Base-by-base conservation (phyloP, 1,140 invertebrate species). In the Danaus melanippus region DNA sequence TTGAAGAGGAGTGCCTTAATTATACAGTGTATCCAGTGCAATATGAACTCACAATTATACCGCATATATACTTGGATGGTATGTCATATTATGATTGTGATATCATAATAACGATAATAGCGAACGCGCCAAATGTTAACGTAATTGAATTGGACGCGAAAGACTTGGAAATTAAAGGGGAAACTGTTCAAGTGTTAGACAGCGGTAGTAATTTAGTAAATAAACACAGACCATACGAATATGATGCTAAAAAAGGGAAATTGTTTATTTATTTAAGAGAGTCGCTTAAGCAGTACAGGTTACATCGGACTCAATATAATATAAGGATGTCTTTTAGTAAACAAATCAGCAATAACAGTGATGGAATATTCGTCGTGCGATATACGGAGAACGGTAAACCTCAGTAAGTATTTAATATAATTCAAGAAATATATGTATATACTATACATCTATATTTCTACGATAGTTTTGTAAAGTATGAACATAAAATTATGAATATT, bases 1-100 rank as follows among this genome's bases (percentile, higher is more conserved):
- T 72, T 10, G 80, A 84, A 32, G 83, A 86, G 63, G 79, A 86
- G 62, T 86, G 83, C 57, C 60, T 86, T 5, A 86, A 86, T 46
- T 86, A 84, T 44, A 86, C 83, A 51, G 76, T 86, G 40, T 86
- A 86, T 55, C 83, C 83, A 53, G 69, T 82, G 51, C 79, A 86
- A 59, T 86, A 86, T 12, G 83, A 86, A 49, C 42, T 86, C 7
- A 80, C 67, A 7, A 67, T 86, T 39, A 74, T 67, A 8, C 83
- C 81, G 3, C 71, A 77, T 42, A 64, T 84, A 42, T 71, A 63
- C 40, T 57, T 56, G n/a, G 69, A 74, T 2, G 72, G 72, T 9
- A 60, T 54, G 17, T 67, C 72, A 7, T 81, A 76, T 59, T 86
- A 75, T 47, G 72, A 84, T 39, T 76, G 79, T 62, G 72, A 82